Conservation (phyloP, 2,113 vertebrate genomes). For the Rhipidura dahli region DNA sequence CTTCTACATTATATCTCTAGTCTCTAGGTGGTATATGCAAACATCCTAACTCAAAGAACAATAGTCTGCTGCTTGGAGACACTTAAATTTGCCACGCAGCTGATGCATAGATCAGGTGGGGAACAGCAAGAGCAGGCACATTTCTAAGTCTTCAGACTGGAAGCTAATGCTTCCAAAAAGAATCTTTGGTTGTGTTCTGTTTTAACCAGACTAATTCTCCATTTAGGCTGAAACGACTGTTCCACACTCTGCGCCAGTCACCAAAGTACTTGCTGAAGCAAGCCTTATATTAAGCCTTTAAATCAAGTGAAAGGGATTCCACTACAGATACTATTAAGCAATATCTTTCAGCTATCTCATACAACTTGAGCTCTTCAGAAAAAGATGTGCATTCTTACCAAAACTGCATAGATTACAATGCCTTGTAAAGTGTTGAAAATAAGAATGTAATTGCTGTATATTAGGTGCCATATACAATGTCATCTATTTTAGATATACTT, state of each 20-base stretch:
- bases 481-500: neutral
- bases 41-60: neutral
- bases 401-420: neutral
- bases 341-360: neutral
- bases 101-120: neutral
- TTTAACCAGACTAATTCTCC: neutral
- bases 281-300: neutral
- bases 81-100: neutral
- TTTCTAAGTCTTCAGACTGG: neutral
- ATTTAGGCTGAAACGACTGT: neutral
- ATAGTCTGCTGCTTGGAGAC: neutral
- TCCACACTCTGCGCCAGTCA: neutral
- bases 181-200: neutral
- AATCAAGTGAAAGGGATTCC: neutral
- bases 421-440: neutral
- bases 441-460: neutral
- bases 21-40: neutral
- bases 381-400: neutral
- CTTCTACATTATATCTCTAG: neutral
- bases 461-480: neutral
- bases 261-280: neutral
- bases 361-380: neutral
- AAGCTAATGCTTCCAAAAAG: neutral
- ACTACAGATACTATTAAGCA: neutral
- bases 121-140: neutral